Evolutionary conservation across 1,140 invertebrate genomes (phyloP).

Genomic region (Drosophila fuyamai): DNA sequence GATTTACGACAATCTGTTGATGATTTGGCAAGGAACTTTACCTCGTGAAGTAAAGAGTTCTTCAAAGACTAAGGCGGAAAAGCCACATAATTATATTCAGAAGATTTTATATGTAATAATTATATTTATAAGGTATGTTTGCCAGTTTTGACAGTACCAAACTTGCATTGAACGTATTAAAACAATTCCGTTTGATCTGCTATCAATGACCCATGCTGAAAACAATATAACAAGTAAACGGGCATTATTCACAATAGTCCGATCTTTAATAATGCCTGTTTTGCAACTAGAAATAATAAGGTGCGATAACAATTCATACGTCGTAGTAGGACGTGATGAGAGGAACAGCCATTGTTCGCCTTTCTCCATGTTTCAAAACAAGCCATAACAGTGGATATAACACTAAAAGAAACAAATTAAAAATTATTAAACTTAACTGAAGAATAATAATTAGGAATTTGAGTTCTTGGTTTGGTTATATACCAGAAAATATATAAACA

Average conservation of each 20-base stretch:
- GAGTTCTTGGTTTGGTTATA: too few species aligned
- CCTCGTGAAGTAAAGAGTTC: not conserved
- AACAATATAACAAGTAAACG: not conserved
- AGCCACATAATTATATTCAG: not conserved
- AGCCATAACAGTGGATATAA: not conserved
- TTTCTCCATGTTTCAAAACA: not conserved
- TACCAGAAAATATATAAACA: not conserved
- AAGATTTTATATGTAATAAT: not conserved
- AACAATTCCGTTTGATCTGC: not conserved
- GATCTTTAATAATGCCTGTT: not conserved
- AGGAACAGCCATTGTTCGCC: conserved; percentile 4
- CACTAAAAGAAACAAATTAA: too few species aligned
- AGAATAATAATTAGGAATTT: too few species aligned
- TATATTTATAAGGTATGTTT: not conserved
- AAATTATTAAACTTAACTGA: too few species aligned
- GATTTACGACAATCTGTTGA: not conserved
- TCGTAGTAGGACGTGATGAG: not conserved
- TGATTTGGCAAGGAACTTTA: not conserved
- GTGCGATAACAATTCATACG: conserved; percentile 6
- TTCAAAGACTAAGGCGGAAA: not conserved
- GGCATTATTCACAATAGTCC: not conserved
- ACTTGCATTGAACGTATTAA: too few species aligned
- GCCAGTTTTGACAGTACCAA: too few species aligned
- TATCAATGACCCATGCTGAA: not conserved
- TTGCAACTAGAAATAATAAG: conserved; percentile 19